Conservation (phyloP, 2,888 invertebrate genomes). For the Prosopocoilus inquinatus region DNA sequence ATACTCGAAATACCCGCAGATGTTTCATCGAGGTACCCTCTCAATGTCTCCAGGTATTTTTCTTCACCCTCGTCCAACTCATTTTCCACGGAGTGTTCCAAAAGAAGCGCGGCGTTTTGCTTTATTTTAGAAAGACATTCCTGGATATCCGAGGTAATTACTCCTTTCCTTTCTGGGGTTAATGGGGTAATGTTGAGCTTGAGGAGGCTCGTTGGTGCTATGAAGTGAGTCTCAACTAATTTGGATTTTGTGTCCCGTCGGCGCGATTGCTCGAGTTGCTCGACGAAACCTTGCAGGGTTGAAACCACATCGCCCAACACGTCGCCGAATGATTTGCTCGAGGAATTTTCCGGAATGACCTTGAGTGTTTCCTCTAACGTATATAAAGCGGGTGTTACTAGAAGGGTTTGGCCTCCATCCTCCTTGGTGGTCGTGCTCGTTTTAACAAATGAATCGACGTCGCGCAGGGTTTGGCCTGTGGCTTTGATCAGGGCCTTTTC, state of each 20-base stretch:
- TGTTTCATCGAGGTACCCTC: constrained; percentile 18
- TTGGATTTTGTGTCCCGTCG: constrained; percentile 18
- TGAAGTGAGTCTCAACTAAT: constrained; percentile 23
- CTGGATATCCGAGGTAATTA: constrained; percentile 17
- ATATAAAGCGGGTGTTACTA: constrained; percentile 30
- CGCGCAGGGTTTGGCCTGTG: constrained; percentile 13
- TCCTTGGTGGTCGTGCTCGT: neutral
- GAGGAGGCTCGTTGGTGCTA: constrained; percentile 18
- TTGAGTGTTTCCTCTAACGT: constrained; percentile 32
- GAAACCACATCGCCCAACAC: constrained; percentile 33
- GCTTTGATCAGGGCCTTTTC: constrained; percentile 17
- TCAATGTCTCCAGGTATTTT: constrained; percentile 24
- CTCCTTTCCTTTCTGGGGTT: constrained; percentile 10
- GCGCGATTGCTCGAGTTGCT: constrained; percentile 36
- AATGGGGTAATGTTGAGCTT: constrained; percentile 6
- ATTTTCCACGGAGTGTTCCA: constrained; percentile 23
- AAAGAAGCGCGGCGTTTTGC: constrained; percentile 21
- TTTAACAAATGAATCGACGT: constrained; percentile 19
- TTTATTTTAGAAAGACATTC: constrained; percentile 21
- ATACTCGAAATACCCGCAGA: constrained; percentile 16
- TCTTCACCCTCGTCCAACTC: constrained; percentile 24
- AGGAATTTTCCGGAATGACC: constrained; percentile 31
- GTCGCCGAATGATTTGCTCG: constrained; percentile 32
- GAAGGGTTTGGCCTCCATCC: neutral
- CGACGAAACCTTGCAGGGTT: constrained; percentile 33